phyloP scores from a whole-genome alignment of 2,888 invertebrate species.

The Mystacides longicornis region DNA sequence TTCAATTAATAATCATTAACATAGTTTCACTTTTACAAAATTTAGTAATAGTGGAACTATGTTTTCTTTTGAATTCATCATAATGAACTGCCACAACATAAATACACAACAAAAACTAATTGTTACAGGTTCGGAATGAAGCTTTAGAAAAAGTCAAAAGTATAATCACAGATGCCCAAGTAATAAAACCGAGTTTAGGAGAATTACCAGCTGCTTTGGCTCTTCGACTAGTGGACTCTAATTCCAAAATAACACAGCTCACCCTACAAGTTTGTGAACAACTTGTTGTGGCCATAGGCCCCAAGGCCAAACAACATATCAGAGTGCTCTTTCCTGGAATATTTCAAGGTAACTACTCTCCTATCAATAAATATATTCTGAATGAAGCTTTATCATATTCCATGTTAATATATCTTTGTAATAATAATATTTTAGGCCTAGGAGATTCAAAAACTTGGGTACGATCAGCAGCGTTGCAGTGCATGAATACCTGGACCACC shows the following conservation, averaged over 20 bases:
- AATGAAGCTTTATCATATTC: no score
- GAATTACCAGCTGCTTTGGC: slow-evolving; percentile 76
- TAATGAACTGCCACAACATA: no score
- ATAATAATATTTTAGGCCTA: slow-evolving; percentile 39
- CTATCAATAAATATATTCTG: no score
- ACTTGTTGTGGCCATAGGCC: slow-evolving; percentile 76
- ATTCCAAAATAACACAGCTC: slow-evolving; percentile 83
- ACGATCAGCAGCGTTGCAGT: slow-evolving; percentile 70
- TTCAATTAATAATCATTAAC: no score
- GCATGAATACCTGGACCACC: slow-evolving; percentile 79
- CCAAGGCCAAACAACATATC: slow-evolving; percentile 70
- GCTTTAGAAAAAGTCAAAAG: slow-evolving; percentile 63
- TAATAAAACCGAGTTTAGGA: slow-evolving; percentile 77
- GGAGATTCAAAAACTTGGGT: slow-evolving; percentile 73
- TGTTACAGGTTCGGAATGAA: slow-evolving; percentile 56
- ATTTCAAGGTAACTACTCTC: slow-evolving; percentile 65
- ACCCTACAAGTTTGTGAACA: slow-evolving; percentile 77
- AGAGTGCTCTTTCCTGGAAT: slow-evolving; percentile 79
- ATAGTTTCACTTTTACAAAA: no score
- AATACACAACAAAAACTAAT: no score
- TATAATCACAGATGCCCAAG: slow-evolving; percentile 67
- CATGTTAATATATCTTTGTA: neutral
- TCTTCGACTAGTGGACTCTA: slow-evolving; percentile 77
- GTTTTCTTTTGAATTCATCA: no score
- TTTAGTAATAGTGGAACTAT: no score